phyloP scores from a whole-genome alignment of 2,888 invertebrate species.

The Metopia argyrocephala region DNA sequence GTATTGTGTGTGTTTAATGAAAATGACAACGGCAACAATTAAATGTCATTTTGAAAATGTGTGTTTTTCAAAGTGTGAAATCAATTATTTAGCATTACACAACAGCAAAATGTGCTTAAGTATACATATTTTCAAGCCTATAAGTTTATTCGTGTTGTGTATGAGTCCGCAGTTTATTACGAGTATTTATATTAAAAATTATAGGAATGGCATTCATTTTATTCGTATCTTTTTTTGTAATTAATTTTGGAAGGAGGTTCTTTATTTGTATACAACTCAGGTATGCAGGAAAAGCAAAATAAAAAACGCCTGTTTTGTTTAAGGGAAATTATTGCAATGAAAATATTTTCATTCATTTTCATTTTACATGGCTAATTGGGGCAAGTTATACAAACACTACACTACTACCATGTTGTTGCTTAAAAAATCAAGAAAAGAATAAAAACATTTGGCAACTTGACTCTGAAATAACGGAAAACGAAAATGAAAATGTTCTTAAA shows the following conservation, averaged over 20 bases:
- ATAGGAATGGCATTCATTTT: not conserved
- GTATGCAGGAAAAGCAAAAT: slow-evolving; percentile 33
- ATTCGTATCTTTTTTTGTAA: not conserved
- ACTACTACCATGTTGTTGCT: slow-evolving; percentile 19
- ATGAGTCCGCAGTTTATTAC: too few species aligned
- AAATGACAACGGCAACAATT: slow-evolving; percentile 39
- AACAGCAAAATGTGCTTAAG: slow-evolving; percentile 49
- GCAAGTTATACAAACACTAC: slow-evolving; percentile 48
- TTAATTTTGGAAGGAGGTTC: slow-evolving; percentile 13
- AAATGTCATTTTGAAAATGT: slow-evolving; percentile 64
- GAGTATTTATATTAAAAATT: too few species aligned
- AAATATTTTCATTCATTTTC: not conserved
- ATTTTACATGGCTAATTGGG: slow-evolving; percentile 61
- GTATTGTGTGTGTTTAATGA: not conserved
- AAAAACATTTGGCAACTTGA: slow-evolving; percentile 44
- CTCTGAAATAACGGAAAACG: not conserved
- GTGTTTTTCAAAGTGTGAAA: slow-evolving; percentile 66
- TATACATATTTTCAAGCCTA: not conserved
- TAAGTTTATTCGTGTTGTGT: too few species aligned
- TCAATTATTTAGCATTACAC: slow-evolving; percentile 69
- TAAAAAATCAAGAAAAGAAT: slow-evolving; percentile 32
- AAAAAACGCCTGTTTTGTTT: slow-evolving; percentile 31
- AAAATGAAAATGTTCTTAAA: not conserved
- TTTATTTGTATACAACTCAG: slow-evolving; percentile 42
- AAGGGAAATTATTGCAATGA: not conserved